Conservation (phyloP, 2,113 vertebrate genomes). For the Columbina picui region DNA sequence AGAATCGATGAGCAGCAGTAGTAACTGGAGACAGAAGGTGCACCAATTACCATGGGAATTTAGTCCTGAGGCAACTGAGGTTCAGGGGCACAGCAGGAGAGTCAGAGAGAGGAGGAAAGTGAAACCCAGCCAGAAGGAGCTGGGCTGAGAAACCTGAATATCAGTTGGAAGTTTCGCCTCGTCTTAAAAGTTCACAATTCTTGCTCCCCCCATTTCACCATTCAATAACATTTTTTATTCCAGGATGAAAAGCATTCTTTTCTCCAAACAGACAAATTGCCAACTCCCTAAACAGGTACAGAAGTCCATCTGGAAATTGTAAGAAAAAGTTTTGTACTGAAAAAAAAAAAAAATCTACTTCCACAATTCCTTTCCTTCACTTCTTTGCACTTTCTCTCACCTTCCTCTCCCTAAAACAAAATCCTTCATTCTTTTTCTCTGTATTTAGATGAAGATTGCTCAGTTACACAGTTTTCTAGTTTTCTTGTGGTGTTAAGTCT, state of each 20-base stretch:
- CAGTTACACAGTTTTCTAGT: not conserved
- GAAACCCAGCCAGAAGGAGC: not conserved
- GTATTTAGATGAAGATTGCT: not conserved
- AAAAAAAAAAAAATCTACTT: not conserved
- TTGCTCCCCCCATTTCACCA: not conserved
- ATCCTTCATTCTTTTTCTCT: not conserved
- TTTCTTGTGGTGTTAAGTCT: not conserved
- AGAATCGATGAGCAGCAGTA: conserved; percentile 1
- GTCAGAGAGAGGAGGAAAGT: not conserved
- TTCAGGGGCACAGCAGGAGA: not conserved
- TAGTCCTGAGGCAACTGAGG: not conserved
- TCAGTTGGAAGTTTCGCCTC: not conserved
- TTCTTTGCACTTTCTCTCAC: not conserved
- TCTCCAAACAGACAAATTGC: not conserved
- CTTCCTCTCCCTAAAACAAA: not conserved
- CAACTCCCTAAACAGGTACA: not conserved
- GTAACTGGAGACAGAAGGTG: not conserved
- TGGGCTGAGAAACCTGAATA: not conserved
- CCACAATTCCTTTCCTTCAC: not conserved
- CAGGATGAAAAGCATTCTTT: not conserved
- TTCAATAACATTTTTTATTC: not conserved
- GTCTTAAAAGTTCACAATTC: not conserved
- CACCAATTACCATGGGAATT: not conserved
- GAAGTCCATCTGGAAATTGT: not conserved
- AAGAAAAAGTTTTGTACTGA: not conserved